These are phyloP conservation scores for Rhingia rostrata DNA, from an alignment of 2,888 invertebrate species.

Conservation along the genomic window DNA sequence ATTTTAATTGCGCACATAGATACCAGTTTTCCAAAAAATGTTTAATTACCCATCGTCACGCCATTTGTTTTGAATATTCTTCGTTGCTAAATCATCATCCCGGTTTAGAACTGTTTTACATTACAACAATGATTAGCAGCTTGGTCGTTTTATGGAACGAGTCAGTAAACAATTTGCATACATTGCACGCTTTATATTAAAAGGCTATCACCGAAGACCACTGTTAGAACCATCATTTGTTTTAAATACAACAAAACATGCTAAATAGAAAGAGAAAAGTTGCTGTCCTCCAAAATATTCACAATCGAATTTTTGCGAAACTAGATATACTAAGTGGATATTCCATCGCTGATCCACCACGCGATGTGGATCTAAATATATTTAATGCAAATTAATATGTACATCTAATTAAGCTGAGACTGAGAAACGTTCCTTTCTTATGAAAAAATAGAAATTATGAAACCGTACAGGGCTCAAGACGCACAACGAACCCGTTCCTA, in stretches of 20 bases:
- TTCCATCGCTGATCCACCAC: slow-evolving; percentile 10
- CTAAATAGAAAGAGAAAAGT: slow-evolving; percentile 54
- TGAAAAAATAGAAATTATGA: background rate
- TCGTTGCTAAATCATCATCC: no score
- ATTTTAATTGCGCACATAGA: background rate
- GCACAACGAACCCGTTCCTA: background rate
- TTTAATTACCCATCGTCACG: slow-evolving; percentile 20
- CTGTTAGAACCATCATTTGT: slow-evolving; percentile 13
- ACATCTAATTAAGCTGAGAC: slow-evolving; percentile 7
- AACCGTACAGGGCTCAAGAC: background rate
- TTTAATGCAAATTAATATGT: slow-evolving; percentile 26
- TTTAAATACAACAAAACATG: background rate
- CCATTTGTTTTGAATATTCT: background rate
- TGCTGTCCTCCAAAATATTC: slow-evolving; percentile 51
- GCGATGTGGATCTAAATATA: slow-evolving; percentile 7
- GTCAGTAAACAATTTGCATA: slow-evolving; percentile 27
- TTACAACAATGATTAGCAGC: slow-evolving; percentile 1
- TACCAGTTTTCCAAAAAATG: background rate
- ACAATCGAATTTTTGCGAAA: slow-evolving; percentile 15
- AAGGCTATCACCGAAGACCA: background rate
- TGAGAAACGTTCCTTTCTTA: slow-evolving; percentile 2
- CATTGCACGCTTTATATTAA: background rate
- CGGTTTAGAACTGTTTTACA: background rate
- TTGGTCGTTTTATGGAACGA: background rate
- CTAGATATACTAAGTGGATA: slow-evolving; percentile 18